Evolutionary conservation across 2,113 vertebrate species (phyloP).

Genomic region (Speoplatyrhinus poulsoni): DNA sequence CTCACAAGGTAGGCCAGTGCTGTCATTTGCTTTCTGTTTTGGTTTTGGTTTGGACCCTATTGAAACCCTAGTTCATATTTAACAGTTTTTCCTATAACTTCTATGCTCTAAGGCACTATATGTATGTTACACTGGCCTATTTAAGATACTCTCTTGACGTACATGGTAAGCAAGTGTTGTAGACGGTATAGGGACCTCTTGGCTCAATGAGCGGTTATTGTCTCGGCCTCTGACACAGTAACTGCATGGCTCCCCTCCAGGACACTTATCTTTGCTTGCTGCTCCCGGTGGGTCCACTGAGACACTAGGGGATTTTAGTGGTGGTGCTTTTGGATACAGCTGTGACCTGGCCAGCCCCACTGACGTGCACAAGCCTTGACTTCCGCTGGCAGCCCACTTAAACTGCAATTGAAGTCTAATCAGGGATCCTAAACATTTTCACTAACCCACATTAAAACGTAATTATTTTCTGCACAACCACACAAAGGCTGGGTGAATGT

Average conservation of each 20-base stretch:
- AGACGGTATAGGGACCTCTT: background rate
- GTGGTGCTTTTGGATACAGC: slow-evolving; percentile 23
- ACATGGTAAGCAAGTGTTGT: background rate
- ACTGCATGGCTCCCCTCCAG: background rate
- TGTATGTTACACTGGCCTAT: background rate
- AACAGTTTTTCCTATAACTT: background rate
- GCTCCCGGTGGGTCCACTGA: slow-evolving; percentile 27
- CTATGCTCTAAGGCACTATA: no score
- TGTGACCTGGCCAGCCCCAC: slow-evolving; percentile 23
- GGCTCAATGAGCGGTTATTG: slow-evolving; percentile 4
- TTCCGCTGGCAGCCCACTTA: slow-evolving; percentile 11
- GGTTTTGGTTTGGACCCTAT: background rate
- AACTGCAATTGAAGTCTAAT: background rate
- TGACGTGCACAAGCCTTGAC: slow-evolving; percentile 6
- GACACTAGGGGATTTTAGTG: slow-evolving; percentile 20
- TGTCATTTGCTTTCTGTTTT: background rate
- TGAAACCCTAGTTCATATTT: no score
- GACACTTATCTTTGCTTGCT: slow-evolving; percentile 1
- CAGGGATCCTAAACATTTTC: slow-evolving; percentile 11
- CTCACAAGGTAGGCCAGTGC: slow-evolving; percentile 60
- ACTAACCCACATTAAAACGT: slow-evolving; percentile 4
- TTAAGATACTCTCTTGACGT: slow-evolving; percentile 21
- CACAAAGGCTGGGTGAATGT: background rate
- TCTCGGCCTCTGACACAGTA: slow-evolving; percentile 8
- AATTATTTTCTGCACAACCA: slow-evolving; percentile 2